A percentile compares a stretch with the other conserved stretches of the same genome.
Evolutionary conservation across 2,113 vertebrate species (phyloP).

Genomic region (Odobenus rosmarus): DNA sequence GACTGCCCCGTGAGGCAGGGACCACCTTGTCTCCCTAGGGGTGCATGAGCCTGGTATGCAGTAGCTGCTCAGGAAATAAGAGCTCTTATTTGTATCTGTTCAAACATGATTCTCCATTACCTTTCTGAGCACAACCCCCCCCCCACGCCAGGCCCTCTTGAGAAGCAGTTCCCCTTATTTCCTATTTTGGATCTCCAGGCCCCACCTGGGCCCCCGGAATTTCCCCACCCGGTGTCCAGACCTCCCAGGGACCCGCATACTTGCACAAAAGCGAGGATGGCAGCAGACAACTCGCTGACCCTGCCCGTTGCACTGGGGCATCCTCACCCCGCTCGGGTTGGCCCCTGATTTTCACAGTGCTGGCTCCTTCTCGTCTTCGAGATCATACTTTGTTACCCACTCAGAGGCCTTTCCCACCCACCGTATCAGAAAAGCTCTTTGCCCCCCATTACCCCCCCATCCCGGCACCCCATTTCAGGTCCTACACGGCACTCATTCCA

Average conservation of each 20-base stretch:
- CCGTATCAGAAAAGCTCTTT: not conserved
- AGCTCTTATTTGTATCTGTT: not conserved
- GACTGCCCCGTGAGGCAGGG: accelerated
- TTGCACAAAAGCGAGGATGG: not conserved
- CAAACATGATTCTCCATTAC: not conserved
- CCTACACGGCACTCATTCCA: not conserved
- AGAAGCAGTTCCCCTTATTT: not conserved
- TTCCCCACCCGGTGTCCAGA: accelerated
- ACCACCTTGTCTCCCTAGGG: not conserved
- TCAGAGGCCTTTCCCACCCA: not conserved
- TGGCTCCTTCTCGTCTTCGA: not conserved
- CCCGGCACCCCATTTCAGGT: not conserved
- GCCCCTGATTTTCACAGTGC: not conserved
- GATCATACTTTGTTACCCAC: not conserved
- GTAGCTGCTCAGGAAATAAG: not conserved
- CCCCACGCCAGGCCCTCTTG: too few species aligned
- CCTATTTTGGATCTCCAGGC: too few species aligned
- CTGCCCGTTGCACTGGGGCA: not conserved
- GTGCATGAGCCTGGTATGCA: not conserved
- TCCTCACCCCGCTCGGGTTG: too few species aligned
- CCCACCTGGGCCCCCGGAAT: not conserved
- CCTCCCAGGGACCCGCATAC: not conserved
- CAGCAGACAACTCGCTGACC: accelerated
- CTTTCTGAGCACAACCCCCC: not conserved
- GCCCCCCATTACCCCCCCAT: too few species aligned